Conservation (phyloP, 2,113 vertebrate species). For the Trematocara macrostoma region DNA sequence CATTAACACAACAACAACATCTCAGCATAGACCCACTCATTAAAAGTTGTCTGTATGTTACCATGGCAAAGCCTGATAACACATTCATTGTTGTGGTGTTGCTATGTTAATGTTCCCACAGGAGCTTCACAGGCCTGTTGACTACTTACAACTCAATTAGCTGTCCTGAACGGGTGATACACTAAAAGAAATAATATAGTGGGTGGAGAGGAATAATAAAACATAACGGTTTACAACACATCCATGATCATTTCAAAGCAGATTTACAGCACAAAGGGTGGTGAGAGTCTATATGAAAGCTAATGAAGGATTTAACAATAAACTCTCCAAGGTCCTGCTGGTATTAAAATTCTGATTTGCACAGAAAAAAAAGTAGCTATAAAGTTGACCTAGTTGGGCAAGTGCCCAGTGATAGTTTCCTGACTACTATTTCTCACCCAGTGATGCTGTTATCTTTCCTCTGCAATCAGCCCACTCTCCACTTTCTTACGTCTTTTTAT, state of each 20-base stretch:
- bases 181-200: neutral
- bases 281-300: neutral
- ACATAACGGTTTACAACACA: neutral
- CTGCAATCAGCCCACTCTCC: constrained; percentile 7
- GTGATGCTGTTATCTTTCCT: constrained; percentile 9
- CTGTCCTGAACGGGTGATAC: neutral
- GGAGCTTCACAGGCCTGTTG: constrained; percentile 13
- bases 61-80: constrained; percentile 20
- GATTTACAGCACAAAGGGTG: neutral
- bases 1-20: neutral
- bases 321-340: neutral
- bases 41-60: constrained; percentile 15
- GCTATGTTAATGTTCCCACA: constrained; percentile 21
- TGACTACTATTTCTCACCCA: constrained; percentile 6
- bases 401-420: neutral
- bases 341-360: neutral
- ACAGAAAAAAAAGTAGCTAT: neutral
- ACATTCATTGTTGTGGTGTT: neutral
- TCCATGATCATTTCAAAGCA: neutral
- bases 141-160: constrained; percentile 19
- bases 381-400: neutral
- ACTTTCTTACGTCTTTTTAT: constrained; percentile 16
- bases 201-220: neutral
- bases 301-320: neutral
- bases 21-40: neutral